phyloP scores from a whole-genome alignment of 2,888 invertebrate genomes.

The Ormyrus pomaceus region DNA sequence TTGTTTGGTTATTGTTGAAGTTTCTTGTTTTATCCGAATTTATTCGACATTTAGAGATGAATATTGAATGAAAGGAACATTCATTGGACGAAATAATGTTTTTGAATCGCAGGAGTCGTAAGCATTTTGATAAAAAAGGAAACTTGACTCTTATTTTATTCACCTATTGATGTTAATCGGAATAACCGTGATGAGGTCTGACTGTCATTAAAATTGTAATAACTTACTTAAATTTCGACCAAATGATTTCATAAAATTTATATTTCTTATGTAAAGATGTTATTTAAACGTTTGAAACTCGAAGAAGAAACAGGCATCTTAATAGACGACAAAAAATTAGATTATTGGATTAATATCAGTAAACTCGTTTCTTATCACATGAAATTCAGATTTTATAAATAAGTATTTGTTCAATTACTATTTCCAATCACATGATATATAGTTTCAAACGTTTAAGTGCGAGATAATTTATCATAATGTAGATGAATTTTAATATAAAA shows the following conservation, averaged over 20 bases:
- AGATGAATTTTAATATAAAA: no score
- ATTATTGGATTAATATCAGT: no score
- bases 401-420: no score
- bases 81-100: background rate
- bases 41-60: background rate
- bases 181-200: background rate
- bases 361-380: no score
- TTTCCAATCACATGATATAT: no score
- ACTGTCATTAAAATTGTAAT: background rate
- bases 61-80: background rate
- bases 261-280: background rate
- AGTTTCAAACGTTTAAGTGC: no score
- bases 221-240: background rate
- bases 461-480: no score
- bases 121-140: background rate
- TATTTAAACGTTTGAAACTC: background rate
- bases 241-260: no score
- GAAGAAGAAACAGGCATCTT: background rate
- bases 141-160: background rate
- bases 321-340: no score
- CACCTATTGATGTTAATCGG: background rate
- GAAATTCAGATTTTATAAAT: no score
- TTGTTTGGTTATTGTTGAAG: background rate
- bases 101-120: no score
- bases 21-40: constrained; percentile 2